Conservation (phyloP, 2,888 invertebrate species). For the Agrotis puta region DNA sequence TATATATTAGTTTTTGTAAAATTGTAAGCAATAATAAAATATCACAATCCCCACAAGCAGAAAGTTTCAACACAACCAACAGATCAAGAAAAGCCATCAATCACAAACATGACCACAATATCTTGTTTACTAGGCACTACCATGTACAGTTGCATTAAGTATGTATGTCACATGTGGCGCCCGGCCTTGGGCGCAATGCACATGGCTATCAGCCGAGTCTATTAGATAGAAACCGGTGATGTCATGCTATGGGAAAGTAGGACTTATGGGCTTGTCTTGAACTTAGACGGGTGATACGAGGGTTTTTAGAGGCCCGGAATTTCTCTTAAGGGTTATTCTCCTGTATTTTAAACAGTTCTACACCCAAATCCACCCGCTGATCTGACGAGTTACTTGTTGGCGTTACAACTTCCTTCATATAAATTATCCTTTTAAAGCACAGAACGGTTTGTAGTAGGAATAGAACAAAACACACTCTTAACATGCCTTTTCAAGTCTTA, state of each 20-base stretch:
- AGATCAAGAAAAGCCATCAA: conserved; percentile 28
- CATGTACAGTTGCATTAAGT: conserved; percentile 52
- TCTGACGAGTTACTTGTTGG: no score
- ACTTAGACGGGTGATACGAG: background rate
- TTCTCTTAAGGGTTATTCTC: background rate
- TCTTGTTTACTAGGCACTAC: conserved; percentile 47
- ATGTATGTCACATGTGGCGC: conserved; percentile 54
- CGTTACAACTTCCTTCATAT: no score
- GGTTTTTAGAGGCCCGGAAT: background rate
- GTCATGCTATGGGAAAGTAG: conserved; percentile 42
- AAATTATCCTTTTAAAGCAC: background rate
- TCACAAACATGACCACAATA: conserved; percentile 45
- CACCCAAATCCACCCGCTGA: no score
- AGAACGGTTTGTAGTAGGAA: no score
- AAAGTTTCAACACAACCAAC: conserved; percentile 3
- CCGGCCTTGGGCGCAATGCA: conserved; percentile 52
- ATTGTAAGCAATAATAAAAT: no score
- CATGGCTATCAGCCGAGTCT: conserved; percentile 40
- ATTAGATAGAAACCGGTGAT: conserved; percentile 29
- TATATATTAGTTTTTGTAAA: background rate
- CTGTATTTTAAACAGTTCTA: background rate
- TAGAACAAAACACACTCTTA: background rate
- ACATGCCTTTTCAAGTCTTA: conserved; percentile 1
- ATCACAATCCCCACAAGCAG: conserved; percentile 9
- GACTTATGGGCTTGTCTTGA: conserved; percentile 19